A percentile compares a stretch with the other conserved stretches of the same genome.
Conservation (phyloP, 2,113 vertebrate genomes). For the Pelecanus crispus region DNA sequence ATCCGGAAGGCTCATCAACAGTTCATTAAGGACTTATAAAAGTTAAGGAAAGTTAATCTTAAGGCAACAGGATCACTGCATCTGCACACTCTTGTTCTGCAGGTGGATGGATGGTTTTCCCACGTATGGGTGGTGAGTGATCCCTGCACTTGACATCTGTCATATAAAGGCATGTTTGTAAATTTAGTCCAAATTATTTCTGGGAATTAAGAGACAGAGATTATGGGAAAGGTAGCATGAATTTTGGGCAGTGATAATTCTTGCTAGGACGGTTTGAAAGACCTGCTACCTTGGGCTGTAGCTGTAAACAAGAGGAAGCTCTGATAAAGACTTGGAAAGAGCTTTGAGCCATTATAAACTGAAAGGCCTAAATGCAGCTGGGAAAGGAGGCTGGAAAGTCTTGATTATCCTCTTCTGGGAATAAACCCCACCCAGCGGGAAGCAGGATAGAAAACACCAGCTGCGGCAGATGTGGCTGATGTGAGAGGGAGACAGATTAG, state of each 20-base stretch:
- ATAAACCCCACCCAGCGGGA: conserved; percentile 41
- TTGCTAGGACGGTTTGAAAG: neutral
- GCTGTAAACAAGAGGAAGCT: neutral
- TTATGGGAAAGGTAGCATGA: neutral
- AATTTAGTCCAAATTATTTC: neutral
- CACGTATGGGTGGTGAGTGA: fast-evolving
- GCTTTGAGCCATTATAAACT: neutral
- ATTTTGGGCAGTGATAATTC: neutral
- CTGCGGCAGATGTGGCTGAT: conserved; percentile 25
- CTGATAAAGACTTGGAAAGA: neutral
- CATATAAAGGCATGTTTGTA: neutral
- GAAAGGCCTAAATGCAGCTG: neutral
- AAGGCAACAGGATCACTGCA: neutral
- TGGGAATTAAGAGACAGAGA: neutral
- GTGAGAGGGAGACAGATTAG: neutral
- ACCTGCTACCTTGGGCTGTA: neutral
- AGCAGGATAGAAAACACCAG: conserved; percentile 49
- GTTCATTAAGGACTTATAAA: neutral
- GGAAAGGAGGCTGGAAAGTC: conserved; percentile 25
- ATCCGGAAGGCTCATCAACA: neutral
- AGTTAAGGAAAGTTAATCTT: neutral
- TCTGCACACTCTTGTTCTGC: neutral
- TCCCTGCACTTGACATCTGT: neutral
- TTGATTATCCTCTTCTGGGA: conserved; percentile 21
- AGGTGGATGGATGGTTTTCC: neutral